Evolutionary conservation across 2,113 vertebrate species (phyloP), one percentile per base, ranked within the genome.

Genomic region (Aptenodytes forsteri): DNA sequence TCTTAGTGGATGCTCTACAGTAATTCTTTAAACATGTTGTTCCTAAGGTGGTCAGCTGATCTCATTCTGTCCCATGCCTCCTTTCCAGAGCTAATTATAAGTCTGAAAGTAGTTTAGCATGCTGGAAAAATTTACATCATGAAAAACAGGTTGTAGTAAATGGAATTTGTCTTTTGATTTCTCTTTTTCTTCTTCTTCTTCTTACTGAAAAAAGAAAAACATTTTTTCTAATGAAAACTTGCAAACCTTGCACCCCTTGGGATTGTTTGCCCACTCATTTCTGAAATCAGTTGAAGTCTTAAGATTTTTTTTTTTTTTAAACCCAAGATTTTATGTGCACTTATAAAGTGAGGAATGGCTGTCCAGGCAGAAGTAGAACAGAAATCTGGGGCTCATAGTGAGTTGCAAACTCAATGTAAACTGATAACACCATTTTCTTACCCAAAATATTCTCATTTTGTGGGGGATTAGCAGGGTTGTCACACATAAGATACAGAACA

Each of bases 161-260:
- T 95, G n/a, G 49, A 96, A 96, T 95, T 94, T 87, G 54, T 87
- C 81, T 89, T 97, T 95, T 95, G 70, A 88, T 95, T 42, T 42
- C 42, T 42, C 88, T 80, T 90, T 86, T 50, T 67, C 91, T 54
- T 13, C n/a, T 96, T 96, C 54, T 26, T 90, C 30, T 78, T 83
- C 76, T 62, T 77, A 59, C 21, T 78, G 50, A 91, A 92, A 90
- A 97, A 23, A 70, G 26, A 87, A 94, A 97, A 76, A 30, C 64
- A 44, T 25, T 90, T 93, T 93, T 93, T 89, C 66, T 81, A 55
- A 94, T 89, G 44, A 97, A 96, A 98, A 97, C 83, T 73, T 95
- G 81, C n/a, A 95, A 78, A 96, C 73, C 92, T 96, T 97, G 56
- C 66, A 87, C 61, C 83, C 72, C 89, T 65, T 80, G 56, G 42